phyloP scores from a whole-genome alignment of 2,797 vertebrate species.

The Tapera naevia region DNA sequence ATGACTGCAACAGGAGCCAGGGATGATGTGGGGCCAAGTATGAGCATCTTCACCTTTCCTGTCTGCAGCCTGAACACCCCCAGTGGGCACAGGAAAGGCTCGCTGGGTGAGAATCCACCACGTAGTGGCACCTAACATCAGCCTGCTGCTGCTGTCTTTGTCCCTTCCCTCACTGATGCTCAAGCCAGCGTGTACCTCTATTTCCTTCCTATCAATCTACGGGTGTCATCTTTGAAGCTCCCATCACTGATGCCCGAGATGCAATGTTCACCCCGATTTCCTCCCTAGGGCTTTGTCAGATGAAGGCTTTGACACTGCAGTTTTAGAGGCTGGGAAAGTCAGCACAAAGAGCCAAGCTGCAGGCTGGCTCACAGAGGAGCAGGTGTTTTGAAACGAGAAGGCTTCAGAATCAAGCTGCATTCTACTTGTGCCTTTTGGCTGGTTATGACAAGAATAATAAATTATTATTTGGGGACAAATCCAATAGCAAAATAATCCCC shows the following conservation, averaged over 20 bases:
- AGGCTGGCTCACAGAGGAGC: background rate
- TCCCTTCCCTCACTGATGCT: background rate
- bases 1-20: accelerated
- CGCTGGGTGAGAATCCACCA: background rate
- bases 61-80: too few relatives aligned
- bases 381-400: background rate
- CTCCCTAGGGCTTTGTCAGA: background rate
- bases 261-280: accelerated
- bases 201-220: too few relatives aligned
- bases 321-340: background rate
- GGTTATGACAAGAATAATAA: background rate
- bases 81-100: background rate
- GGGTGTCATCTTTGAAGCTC: background rate
- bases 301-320: background rate
- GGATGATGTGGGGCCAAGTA: accelerated
- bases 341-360: background rate
- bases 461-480: background rate
- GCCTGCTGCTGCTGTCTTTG: background rate
- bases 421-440: background rate
- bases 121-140: background rate
- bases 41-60: background rate
- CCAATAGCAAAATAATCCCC: background rate
- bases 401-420: background rate
- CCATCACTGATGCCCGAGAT: background rate
- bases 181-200: too few relatives aligned